Evolutionary conservation across 2,888 invertebrate genomes (phyloP), one percentile per base, ranked within the genome.

Genomic region (Protodeltote pygarga): DNA sequence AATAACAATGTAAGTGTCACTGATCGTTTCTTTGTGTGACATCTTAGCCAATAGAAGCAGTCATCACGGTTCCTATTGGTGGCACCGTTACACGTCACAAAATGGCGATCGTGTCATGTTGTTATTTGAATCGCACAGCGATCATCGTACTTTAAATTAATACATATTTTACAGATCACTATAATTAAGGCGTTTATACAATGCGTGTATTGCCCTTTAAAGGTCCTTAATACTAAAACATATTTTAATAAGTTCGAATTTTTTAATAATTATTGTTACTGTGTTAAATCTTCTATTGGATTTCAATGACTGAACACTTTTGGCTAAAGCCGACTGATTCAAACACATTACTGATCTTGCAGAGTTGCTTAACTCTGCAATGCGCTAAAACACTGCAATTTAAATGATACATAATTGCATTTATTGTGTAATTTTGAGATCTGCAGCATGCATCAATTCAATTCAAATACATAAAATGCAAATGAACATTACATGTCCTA

Each of bases 151-250:
- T 2, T 11, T 9, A 0, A 0, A 2, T 23, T 3, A 3, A 23
- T 10, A 3, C n/a, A 10, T 23, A 29, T 42, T 31, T 46, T 48
- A 62, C 57, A 51, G 40, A 54, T 58, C 52, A 57, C 50, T 64
- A 57, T 42, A 5, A 48, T 48, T 53, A 65, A 65, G 63, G 67
- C 63, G 20, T 65, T 45, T 63, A 45, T 53, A 65, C 53, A 58
- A n/a, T 31, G 57, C 52, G 23, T 39, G 42, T 42, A 44, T 58
- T 45, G 52, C 53, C 49, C 44, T 23, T 21, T 33, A 23, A 31
- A 27, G 31, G 31, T 37, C 9, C 32, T 35, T 50, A 38, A 34
- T 15, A 27, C 35, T 42, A 41, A 3, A 27, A 38, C 32, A 53
- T 53, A 45, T 25, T 20, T 34, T 61, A 65, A 47, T 54, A 63